Evolutionary conservation across 2,888 invertebrate genomes (phyloP), one percentile per base, ranked within the genome.

Genomic region (Eretmocerus hayati): DNA sequence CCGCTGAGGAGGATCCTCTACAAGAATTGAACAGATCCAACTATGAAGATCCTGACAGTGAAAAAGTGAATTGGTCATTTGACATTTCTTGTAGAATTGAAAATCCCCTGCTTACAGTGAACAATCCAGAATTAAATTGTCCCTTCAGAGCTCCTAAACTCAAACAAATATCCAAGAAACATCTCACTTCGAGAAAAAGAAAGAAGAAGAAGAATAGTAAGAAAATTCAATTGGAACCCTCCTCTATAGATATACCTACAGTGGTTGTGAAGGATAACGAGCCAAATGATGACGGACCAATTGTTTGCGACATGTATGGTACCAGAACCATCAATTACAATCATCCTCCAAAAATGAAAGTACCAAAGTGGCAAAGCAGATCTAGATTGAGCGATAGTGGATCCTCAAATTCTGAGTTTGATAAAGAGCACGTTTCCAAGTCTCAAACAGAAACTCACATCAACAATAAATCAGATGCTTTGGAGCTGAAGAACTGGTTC

Each of bases 281-380:
- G 8, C 2, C 8, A 4, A 40, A 20, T 2, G n/a, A 15, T 22
- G 41, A 43, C 9, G 2, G 32, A 11, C 49, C 46, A 43, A 59
- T 59, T 8, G 30, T 62, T 15, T 54, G 53, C 33, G 56, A 62
- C 5, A 52, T 62, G 47, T 57, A 62, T 26, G 62, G 61, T 4
- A 46, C 55, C 1, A 60, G 43, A 22, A 64, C 66, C 6, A 39
- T 61, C 16, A 66, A 53, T 51, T 63, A 61, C 42, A 55, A 64
- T 42, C 22, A 38, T 30, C 21, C 38, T 2, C 30, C 15, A 8
- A 36, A 41, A 30, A 13, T 41, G 4, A 48, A 43, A 3, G 15
- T 30, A 3, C 30, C 54, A 8, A 42, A 31, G 4, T 43, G 39
- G 40, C 46, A 42, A 5, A n/a, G 15, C 2, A 22, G 11, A 16